Evolutionary conservation across 2,113 vertebrate genomes (phyloP), one percentile per base, ranked within the genome.

Genomic region (Perca fluviatilis): DNA sequence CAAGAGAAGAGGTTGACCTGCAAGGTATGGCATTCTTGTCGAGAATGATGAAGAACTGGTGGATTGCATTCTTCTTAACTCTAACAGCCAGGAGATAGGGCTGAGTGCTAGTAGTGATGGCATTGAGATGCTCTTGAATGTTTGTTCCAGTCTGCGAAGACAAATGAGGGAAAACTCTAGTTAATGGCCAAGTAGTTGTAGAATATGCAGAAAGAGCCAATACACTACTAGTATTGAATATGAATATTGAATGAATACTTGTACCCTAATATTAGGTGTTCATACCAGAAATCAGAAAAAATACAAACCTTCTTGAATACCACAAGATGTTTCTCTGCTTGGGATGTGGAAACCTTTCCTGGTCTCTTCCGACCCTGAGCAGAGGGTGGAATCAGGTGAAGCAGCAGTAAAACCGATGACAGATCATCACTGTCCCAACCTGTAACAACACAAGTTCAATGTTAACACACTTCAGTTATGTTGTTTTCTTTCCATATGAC

Each of bases 131-230:
- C 10, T 43, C 18, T 63, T 43, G 61, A 19, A 63, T 63, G 61
- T 23, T 80, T 10, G 79, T 88, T 70, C 83, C 80, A 27, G 51
- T 69, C 80, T 88, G 69, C 77, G 3, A 69, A 54, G 66, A n/a
- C 36, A 30, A 50, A 62, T 19, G 8, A 40, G 8, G 8, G 36
- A 40, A 40, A 40, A 40, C 36, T 36, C 36, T 40, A 40, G 36
- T 40, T 40, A 40, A 40, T 40, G 8, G 36, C 36, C 36, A 40
- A 40, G 7, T 40, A 40, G 36, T 40, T 40, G 36, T 40, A 40
- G 36, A 40, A 40, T 40, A 9, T 40, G 36, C 36, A 40, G 6
- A 9, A 40, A 40, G 36, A 40, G 36, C 36, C 1, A 40, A 14
- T 21, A 21, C 51, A 53, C 19, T n/a, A 54, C 7, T 15, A 15